Percentiles rank a stretch among this genome's conserved stretches.
These are phyloP conservation scores for Lampris incognitus DNA, from an alignment of 2,113 vertebrate species.

Conservation along the genomic window DNA sequence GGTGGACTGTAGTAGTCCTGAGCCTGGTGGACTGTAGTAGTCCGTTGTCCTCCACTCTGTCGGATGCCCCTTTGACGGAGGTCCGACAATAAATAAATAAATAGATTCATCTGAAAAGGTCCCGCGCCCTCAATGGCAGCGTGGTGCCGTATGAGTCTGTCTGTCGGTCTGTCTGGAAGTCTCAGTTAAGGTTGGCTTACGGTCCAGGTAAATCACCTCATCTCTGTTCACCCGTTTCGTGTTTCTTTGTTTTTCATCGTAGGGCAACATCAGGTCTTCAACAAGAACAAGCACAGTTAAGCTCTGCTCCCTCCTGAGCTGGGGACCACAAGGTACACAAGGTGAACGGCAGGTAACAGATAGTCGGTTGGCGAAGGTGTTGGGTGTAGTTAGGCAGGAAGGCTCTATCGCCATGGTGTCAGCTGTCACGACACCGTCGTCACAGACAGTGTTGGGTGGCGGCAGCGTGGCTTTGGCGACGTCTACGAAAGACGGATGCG, in stretches of 20 bases:
- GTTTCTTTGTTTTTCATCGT: conserved; percentile 5
- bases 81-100: conserved; percentile 63
- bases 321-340: conserved; percentile 56
- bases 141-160: conserved; percentile 11
- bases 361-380: conserved; percentile 30
- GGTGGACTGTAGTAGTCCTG: too few species aligned
- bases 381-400: conserved; percentile 36
- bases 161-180: conserved; percentile 17
- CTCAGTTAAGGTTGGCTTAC: conserved; percentile 45
- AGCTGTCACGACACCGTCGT: conserved; percentile 44
- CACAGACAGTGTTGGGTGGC: conserved; percentile 32
- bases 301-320: conserved; percentile 76
- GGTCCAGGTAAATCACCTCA: conserved; percentile 39
- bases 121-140: conserved; percentile 32
- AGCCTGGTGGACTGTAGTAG: not conserved
- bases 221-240: conserved; percentile 18
- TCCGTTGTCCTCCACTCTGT: conserved; percentile 24
- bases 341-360: conserved; percentile 55
- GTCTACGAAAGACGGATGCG: conserved; percentile 16
- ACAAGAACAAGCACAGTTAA: conserved; percentile 74
- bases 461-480: conserved; percentile 58
- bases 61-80: conserved; percentile 47
- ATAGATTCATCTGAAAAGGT: conserved; percentile 49
- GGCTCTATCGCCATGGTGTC: conserved; percentile 36
- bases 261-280: conserved; percentile 46